Evolutionary conservation across 2,888 invertebrate species (phyloP).

Genomic region (Oasisia sp.): DNA sequence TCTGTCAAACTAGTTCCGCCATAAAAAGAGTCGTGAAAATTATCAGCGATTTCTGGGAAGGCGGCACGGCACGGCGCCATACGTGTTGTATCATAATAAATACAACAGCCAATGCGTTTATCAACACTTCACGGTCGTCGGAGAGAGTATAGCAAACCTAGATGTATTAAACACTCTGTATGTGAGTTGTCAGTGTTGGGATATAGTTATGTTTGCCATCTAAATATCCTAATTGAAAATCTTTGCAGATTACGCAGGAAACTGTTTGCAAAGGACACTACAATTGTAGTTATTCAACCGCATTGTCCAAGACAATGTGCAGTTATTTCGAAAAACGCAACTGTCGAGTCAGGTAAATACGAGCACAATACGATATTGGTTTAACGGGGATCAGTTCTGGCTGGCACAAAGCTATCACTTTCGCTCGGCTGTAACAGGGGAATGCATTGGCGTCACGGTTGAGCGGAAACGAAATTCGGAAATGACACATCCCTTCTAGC

Average conservation of each 20-base stretch:
- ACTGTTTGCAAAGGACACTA: not conserved
- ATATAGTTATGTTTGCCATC: no score
- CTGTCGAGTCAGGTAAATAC: not conserved
- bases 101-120: no score
- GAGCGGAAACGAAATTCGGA: not conserved
- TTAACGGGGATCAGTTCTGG: not conserved
- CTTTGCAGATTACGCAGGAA: not conserved
- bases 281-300: not conserved
- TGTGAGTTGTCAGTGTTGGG: no score
- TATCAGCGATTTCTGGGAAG: no score
- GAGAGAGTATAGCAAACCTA: no score
- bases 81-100: no score
- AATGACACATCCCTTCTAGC: not conserved
- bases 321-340: no score
- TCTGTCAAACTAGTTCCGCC: not conserved
- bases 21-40: not conserved
- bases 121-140: no score
- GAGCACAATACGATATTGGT: not conserved
- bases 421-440: not conserved
- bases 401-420: not conserved
- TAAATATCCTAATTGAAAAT: no score
- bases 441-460: not conserved
- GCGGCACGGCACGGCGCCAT: no score
- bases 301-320: no score
- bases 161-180: no score